These are phyloP conservation scores for Myanophis thanlyinensis DNA, from an alignment of 2,113 vertebrate species.

Conservation along the genomic window DNA sequence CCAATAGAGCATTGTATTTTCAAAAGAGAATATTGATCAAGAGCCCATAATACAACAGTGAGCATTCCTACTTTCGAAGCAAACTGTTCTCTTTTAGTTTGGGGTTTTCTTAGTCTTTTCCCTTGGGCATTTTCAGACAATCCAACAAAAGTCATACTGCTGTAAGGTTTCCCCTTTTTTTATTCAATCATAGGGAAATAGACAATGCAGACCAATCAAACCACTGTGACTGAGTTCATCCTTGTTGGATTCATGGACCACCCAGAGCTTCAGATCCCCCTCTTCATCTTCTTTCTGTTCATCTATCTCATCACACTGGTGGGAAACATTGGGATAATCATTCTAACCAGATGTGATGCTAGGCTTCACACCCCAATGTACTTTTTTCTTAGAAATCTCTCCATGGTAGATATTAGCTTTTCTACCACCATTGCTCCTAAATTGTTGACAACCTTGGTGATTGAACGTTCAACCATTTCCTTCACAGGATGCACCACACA, in stretches of 20 bases:
- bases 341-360: not conserved
- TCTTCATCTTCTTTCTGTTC: not conserved
- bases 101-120: not conserved
- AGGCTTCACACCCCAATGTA: slow-evolving; percentile 52
- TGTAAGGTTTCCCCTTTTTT: not conserved
- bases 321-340: not conserved
- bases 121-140: not conserved
- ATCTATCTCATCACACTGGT: not conserved
- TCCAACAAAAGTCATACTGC: not conserved
- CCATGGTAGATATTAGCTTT: slow-evolving; percentile 64
- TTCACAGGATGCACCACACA: slow-evolving; percentile 63
- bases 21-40: not conserved
- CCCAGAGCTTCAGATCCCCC: not conserved
- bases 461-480: slow-evolving; percentile 45
- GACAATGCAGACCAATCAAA: not conserved
- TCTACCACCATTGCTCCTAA: slow-evolving; percentile 57
- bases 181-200: not conserved
- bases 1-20: not conserved
- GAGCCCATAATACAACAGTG: not conserved
- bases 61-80: not conserved
- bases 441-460: slow-evolving; percentile 55
- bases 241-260: not conserved
- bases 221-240: not conserved
- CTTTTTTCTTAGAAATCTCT: slow-evolving; percentile 64
- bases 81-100: not conserved